These are phyloP conservation scores for Lochmaea capreae DNA, from an alignment of 2,888 invertebrate genomes.

Conservation along the genomic window DNA sequence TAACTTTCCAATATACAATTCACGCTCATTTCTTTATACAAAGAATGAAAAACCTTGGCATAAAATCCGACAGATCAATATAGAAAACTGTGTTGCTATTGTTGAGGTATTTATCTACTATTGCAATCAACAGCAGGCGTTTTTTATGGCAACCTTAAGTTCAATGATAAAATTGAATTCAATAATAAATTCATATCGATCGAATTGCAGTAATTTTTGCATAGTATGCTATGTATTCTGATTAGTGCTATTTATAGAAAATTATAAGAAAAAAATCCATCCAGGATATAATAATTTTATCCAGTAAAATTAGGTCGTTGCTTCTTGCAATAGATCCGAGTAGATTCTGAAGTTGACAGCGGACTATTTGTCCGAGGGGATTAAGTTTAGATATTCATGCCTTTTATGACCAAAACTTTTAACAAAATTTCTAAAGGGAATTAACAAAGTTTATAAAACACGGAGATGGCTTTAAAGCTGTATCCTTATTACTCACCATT, in stretches of 20 bases:
- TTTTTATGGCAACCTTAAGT: background rate
- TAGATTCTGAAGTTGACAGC: background rate
- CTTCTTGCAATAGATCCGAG: background rate
- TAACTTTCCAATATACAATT: background rate
- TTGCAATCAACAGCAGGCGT: background rate
- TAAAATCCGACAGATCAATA: background rate
- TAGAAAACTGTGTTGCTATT: background rate
- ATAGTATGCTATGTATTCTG: background rate
- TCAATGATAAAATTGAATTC: background rate
- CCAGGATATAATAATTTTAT: background rate
- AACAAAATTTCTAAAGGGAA: background rate
- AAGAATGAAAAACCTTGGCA: background rate
- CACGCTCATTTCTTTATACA: background rate
- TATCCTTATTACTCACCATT: no score
- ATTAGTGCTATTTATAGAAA: background rate
- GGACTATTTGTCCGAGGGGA: background rate
- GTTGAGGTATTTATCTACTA: background rate
- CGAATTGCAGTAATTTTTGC: background rate
- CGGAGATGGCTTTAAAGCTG: no score
- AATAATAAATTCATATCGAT: background rate
- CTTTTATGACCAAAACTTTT: slow-evolving; percentile 2
- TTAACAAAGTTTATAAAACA: slow-evolving; percentile 3
- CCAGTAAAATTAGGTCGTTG: background rate
- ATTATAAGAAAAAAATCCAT: background rate
- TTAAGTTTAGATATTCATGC: background rate